Conservation (phyloP, 1,140 invertebrate genomes). For the Formica selysi region DNA sequence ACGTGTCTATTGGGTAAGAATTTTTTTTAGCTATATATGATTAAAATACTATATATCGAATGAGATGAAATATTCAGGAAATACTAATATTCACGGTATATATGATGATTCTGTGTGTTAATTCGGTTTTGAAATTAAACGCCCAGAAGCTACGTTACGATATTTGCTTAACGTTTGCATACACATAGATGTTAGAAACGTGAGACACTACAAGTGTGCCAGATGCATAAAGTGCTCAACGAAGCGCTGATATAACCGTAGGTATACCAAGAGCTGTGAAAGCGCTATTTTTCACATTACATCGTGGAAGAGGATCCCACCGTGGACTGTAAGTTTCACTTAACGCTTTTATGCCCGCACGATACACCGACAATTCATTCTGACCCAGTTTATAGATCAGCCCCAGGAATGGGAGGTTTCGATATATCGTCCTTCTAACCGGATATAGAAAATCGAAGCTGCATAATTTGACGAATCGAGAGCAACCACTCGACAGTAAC, state of each 20-base stretch:
- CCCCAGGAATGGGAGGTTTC: conserved; percentile 20
- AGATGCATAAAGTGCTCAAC: conserved; percentile 16
- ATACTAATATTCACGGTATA: neutral
- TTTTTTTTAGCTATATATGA: no score
- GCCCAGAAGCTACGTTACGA: neutral
- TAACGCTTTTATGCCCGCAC: conserved; percentile 10
- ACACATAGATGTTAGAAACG: conserved; percentile 18
- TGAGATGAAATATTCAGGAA: neutral
- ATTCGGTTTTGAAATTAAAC: conserved; percentile 44
- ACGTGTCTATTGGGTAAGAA: neutral
- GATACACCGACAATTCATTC: conserved; percentile 51
- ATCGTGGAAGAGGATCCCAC: conserved; percentile 13
- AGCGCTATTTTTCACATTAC: conserved; percentile 50
- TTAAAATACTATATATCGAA: neutral
- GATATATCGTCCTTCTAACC: conserved; percentile 49
- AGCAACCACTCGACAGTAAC: conserved; percentile 49
- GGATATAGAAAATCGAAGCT: conserved; percentile 64
- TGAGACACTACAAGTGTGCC: neutral
- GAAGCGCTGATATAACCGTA: conserved; percentile 19
- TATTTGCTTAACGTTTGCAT: conserved; percentile 50
- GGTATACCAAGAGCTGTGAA: conserved; percentile 30
- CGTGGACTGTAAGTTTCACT: conserved; percentile 35
- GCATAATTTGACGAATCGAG: conserved; percentile 63
- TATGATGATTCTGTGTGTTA: conserved; percentile 20
- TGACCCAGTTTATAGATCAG: conserved; percentile 59